These are phyloP conservation scores for Microplitis demolitor DNA, from an alignment of 1,140 invertebrate genomes.

Conservation along the genomic window DNA sequence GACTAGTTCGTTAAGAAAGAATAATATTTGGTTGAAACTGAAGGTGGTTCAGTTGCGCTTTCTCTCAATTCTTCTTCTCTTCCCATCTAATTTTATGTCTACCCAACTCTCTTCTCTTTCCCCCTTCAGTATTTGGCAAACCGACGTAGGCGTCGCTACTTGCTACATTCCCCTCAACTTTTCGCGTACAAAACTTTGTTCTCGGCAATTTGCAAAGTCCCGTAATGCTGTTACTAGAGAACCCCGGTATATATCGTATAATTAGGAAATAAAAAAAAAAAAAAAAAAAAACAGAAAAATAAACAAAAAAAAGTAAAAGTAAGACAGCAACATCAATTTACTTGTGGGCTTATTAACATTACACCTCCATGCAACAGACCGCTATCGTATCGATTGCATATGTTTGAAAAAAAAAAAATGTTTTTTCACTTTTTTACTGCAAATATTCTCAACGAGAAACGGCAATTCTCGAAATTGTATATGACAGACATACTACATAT, in stretches of 20 bases:
- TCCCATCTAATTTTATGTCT: neutral
- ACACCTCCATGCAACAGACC: no score
- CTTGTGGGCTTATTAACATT: neutral
- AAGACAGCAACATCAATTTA: neutral
- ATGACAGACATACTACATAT: neutral
- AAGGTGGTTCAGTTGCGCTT: conserved; percentile 1
- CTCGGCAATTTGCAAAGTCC: conserved; percentile 33
- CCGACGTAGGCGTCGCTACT: neutral
- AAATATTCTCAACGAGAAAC: neutral
- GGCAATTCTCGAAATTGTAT: neutral
- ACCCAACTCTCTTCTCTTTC: neutral
- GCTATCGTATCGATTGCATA: neutral
- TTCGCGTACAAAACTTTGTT: conserved; percentile 25
- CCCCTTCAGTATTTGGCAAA: conserved; percentile 3
- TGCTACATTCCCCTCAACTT: conserved; percentile 16
- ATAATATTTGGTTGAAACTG: conserved; percentile 37
- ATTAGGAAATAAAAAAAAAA: no score
- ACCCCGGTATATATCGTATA: conserved; percentile 2
- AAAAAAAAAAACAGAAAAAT: neutral
- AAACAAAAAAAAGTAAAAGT: neutral
- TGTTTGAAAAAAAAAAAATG: neutral
- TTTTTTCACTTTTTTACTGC: neutral
- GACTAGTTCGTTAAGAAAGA: conserved; percentile 39
- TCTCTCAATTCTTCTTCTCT: neutral
- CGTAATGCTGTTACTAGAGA: conserved; percentile 28